These are phyloP conservation scores for Tapirus terrestris DNA, from an alignment of 2,113 vertebrate species.

Conservation along the genomic window DNA sequence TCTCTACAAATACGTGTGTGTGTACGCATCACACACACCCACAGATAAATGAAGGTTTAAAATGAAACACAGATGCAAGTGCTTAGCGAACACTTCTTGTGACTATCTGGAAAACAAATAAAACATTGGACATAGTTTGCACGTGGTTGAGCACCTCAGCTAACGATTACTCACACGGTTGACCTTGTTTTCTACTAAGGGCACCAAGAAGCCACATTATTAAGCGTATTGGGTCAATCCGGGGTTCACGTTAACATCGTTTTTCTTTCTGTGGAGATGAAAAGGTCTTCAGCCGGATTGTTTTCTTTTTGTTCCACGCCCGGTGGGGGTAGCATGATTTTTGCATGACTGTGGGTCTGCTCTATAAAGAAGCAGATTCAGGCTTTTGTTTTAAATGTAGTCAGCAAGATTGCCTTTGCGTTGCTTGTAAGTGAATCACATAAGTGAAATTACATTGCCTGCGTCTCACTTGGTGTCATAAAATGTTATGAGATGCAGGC, in stretches of 20 bases:
- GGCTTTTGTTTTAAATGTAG: slow-evolving; percentile 85
- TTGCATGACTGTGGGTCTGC: slow-evolving; percentile 67
- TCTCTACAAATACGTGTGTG: background rate
- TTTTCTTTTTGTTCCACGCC: slow-evolving; percentile 67
- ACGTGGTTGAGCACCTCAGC: background rate
- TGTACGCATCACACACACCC: too few species aligned
- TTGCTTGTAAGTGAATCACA: slow-evolving; percentile 80
- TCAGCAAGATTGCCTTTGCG: slow-evolving; percentile 85
- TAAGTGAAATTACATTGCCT: slow-evolving; percentile 83
- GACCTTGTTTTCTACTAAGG: slow-evolving; percentile 59
- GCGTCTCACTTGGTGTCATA: slow-evolving; percentile 83
- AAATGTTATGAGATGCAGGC: slow-evolving; percentile 82
- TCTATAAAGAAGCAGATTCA: slow-evolving; percentile 83
- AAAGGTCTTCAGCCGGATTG: slow-evolving; percentile 56
- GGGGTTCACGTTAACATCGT: background rate
- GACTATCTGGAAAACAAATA: background rate
- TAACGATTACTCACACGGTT: background rate
- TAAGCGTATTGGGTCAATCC: slow-evolving; percentile 51
- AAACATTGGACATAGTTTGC: background rate
- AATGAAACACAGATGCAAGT: background rate
- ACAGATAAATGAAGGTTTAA: background rate
- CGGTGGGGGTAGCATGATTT: slow-evolving; percentile 63
- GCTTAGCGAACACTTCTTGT: background rate
- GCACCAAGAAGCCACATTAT: slow-evolving; percentile 32
- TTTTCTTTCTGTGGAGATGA: slow-evolving; percentile 65